phyloP scores from a whole-genome alignment of 2,797 vertebrate species.

The Myotis daubentonii region DNA sequence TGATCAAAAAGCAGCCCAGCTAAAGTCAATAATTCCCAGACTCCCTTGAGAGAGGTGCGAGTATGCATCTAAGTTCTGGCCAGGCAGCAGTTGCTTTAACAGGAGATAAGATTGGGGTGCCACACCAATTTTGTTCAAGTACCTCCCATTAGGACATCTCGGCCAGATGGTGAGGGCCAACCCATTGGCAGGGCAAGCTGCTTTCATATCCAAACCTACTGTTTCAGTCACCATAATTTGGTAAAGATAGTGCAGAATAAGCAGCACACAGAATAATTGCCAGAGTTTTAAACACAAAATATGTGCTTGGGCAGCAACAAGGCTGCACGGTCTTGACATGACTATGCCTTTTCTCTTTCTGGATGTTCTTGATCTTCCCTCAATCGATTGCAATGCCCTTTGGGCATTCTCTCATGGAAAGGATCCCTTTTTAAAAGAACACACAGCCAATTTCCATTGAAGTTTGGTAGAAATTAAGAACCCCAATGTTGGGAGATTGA shows the following conservation, averaged over 20 bases:
- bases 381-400: not conserved
- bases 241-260: not conserved
- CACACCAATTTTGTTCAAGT: not conserved
- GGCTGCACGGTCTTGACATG: not conserved
- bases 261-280: not conserved
- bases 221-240: not conserved
- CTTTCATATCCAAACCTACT: not conserved
- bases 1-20: conserved; percentile 7
- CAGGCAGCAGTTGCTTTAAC: not conserved
- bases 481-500: not conserved
- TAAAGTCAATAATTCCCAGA: conserved; percentile 39
- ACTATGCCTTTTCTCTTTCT: not conserved
- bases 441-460: not conserved
- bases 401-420: not conserved
- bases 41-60: not conserved
- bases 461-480: conserved; percentile 7
- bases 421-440: not conserved
- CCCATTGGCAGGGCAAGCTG: not conserved
- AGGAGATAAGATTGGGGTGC: not conserved
- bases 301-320: not conserved
- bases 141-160: not conserved
- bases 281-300: not conserved
- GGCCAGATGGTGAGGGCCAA: not conserved
- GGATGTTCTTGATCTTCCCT: not conserved
- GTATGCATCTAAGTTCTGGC: not conserved